Evolutionary conservation across 2,888 invertebrate genomes (phyloP), one percentile per base, ranked within the genome.

Genomic region (Charanyca ferruginea): DNA sequence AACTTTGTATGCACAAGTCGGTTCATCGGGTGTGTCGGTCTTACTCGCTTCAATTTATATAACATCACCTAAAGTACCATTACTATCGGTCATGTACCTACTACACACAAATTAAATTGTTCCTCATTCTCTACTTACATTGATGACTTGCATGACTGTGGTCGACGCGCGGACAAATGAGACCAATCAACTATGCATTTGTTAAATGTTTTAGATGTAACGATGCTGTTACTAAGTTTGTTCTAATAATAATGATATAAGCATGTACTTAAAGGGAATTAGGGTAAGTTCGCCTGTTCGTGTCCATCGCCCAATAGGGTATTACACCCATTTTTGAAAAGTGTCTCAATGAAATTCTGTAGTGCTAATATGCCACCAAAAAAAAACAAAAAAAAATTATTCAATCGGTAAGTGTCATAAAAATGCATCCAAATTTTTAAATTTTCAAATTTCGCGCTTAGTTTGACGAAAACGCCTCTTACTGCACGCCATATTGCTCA

Each of bases 81-180:
- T 44, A 23, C 23, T 47, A 3, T 41, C 32, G 9, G 41, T 38
- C 20, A 38, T 18, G n/a, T 49, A 45, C 49, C n/a, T n/a, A 16
- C 20, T n/a, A n/a, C 38, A 47, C 16, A 53, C 25, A 38, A 61
- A 57, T 62, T 67, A 73, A 73, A 65, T 73, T 73, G 74, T 73
- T 65, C 59, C 65, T 65, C 42, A 48, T 57, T 64, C 38, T 73
- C 59, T 65, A 59, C 75, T 51, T 59, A 71, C 66, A 75, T 75
- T 71, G 72, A 75, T 75, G 75, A 75, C 75, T 75, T 62, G 75
- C 75, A 60, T 66, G 41, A 45, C 47, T 74, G 51, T 2, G 20
- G 20, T 7, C 23, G 62, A 53, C 71, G 42, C 22, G 20, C 51
- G 44, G 57, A 75, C 62, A 75, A 75, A 71, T 71, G 51, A 58